phyloP scores from a whole-genome alignment of 2,797 vertebrate genomes.

The Gobionotothen gibberifrons region DNA sequence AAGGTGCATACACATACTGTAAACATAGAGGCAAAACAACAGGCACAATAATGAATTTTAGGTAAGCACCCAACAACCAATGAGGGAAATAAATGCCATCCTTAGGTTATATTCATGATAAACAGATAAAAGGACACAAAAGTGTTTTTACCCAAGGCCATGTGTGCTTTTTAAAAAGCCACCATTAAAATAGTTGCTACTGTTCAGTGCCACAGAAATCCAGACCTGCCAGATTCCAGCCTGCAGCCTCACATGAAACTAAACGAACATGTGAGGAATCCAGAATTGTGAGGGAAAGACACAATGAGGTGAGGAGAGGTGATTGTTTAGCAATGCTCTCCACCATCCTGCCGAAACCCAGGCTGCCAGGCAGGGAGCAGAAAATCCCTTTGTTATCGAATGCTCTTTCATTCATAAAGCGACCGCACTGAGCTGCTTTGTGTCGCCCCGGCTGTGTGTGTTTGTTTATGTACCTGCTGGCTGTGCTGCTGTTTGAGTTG shows the following conservation, averaged over 20 bases:
- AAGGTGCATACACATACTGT: not conserved
- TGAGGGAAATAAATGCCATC: not conserved
- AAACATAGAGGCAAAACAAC: not conserved
- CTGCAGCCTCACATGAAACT: conserved; percentile 56
- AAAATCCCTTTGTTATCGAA: conserved; percentile 51
- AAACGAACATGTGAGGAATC: conserved; percentile 65
- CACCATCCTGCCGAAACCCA: conserved; percentile 60
- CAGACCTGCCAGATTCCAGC: conserved; percentile 76
- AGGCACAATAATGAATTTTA: not conserved
- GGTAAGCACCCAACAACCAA: not conserved
- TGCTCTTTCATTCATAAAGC: conserved; percentile 47
- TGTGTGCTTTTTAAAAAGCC: conserved; percentile 5
- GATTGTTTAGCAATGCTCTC: conserved; percentile 60
- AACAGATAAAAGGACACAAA: not conserved
- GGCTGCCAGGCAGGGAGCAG: conserved; percentile 26
- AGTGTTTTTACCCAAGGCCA: not conserved
- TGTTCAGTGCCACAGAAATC: conserved; percentile 56
- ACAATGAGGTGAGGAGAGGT: conserved; percentile 64
- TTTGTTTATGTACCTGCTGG: conserved; percentile 77
- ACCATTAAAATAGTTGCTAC: not conserved
- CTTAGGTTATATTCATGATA: not conserved
- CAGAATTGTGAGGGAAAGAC: conserved; percentile 52
- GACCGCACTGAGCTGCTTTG: conserved; percentile 19
- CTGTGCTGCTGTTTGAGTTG: conserved; percentile 74
- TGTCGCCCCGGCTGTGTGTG: conserved; percentile 7